phyloP scores from a whole-genome alignment of 37 sponge, comb jelly and placozoan genomes.

The Spongilla lacustris region DNA sequence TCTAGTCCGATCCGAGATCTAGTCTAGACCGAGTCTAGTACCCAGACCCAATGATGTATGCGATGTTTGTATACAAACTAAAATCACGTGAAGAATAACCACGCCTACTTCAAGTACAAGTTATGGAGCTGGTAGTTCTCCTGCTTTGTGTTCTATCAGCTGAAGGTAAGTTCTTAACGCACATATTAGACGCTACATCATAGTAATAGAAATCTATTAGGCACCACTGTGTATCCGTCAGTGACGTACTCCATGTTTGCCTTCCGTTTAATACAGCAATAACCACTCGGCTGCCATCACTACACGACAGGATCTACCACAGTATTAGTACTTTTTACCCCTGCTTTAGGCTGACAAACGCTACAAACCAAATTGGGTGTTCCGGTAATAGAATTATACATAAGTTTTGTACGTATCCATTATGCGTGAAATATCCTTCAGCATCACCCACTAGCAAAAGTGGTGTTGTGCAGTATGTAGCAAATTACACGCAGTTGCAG shows the following conservation, averaged over 20 bases:
- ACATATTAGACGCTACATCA: neutral
- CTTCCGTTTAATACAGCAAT: too few species aligned
- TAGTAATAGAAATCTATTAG: neutral
- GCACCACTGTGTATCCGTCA: neutral
- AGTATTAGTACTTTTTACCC: neutral
- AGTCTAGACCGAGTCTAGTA: too few species aligned
- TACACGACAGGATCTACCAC: constrained; percentile 44
- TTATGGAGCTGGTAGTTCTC: neutral
- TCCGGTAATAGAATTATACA: constrained; percentile 58
- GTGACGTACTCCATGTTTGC: neutral
- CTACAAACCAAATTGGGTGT: constrained; percentile 71
- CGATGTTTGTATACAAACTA: too few species aligned
- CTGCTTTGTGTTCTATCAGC: neutral
- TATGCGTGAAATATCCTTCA: neutral
- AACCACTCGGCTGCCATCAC: neutral
- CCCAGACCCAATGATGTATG: too few species aligned
- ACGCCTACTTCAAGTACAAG: neutral
- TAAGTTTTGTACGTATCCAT: neutral
- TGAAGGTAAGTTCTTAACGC: neutral
- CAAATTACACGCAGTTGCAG: constrained; percentile 4
- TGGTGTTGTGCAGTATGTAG: constrained; percentile 50
- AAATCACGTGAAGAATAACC: too few species aligned
- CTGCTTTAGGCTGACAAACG: constrained; percentile 75
- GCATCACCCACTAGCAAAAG: constrained; percentile 23
- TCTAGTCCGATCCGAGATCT: too few species aligned